Percentiles rank a stretch among this genome's conserved stretches.
phyloP scores from a whole-genome alignment of 2,113 vertebrate genomes.

The Lonchura striata region DNA sequence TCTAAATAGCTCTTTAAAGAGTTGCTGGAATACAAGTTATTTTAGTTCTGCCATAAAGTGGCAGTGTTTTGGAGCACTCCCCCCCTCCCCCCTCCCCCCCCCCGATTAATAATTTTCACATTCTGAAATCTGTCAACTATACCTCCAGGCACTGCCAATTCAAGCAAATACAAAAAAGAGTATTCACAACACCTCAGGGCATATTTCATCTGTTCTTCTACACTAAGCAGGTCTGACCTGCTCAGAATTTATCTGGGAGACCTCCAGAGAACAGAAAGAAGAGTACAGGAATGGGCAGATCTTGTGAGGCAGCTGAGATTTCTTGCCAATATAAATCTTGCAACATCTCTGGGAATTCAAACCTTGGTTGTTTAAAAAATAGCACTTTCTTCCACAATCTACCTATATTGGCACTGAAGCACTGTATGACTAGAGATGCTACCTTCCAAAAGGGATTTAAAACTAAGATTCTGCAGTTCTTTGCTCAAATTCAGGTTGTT shows the following conservation, averaged over 20 bases:
- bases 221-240: slow-evolving; percentile 1
- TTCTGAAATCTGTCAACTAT: slow-evolving; percentile 40
- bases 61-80: neutral
- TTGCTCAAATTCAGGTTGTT: slow-evolving; percentile 37
- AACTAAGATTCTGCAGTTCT: slow-evolving; percentile 6
- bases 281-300: neutral
- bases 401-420: neutral
- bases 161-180: slow-evolving; percentile 37
- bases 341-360: slow-evolving; percentile 20
- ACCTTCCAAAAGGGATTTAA: slow-evolving; percentile 27
- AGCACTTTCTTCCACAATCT: neutral
- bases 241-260: neutral
- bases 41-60: neutral
- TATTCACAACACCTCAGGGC: neutral
- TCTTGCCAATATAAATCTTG: slow-evolving; percentile 20
- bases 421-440: neutral
- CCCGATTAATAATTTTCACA: slow-evolving; percentile 27
- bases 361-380: neutral
- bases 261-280: slow-evolving; percentile 19
- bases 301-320: neutral
- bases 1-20: slow-evolving; percentile 1
- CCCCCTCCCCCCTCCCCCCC: neutral
- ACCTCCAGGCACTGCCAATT: slow-evolving; percentile 11
- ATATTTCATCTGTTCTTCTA: slow-evolving; percentile 29
- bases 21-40: neutral